Evolutionary conservation across 2,888 invertebrate species (phyloP), one percentile per base, ranked within the genome.

Genomic region (Diplolepis rosae): DNA sequence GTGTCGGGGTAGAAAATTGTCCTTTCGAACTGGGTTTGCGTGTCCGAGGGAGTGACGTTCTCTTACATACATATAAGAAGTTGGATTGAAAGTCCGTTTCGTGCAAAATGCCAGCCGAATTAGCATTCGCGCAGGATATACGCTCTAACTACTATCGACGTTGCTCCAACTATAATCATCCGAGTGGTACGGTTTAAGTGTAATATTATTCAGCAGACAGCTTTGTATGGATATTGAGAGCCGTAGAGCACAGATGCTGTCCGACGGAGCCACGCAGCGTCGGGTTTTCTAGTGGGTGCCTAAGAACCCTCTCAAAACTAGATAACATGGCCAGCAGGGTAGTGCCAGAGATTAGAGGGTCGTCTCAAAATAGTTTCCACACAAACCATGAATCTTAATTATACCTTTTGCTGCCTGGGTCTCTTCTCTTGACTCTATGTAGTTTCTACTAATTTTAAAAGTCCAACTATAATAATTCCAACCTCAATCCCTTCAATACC

Each of bases 81-180:
- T 15, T 39, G 27, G 24, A 61, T 61, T n/a, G 9, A 61, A 39
- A 39, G 24, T 39, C n/a, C 61, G 24, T 71, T 73, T 75, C 77
- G 77, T 73, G 73, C 72, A 77, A 74, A 74, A 78, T 77, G 78
- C 78, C 80, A 76, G 75, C 78, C 73, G 84, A 86, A 88, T 88
- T 88, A 88, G 87, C 87, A 88, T 88, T 88, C 87, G 86, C 84
- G 85, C 87, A 88, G 88, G 88, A 88, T 88, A 84, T 85, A 87
- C 88, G 88, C 85, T 88, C 88, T 87, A 88, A 88, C 88, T 88
- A 84, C 88, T 88, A 88, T 88, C 88, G 88, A 88, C 87, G 87
- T 85, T 85, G 83, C 83, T 83, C 81, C 84, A 88, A 88, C 87
- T 88, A 88, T 88, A 88, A 88, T 88, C 88, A 88, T 86, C 83